Evolutionary conservation across 2,888 invertebrate genomes (phyloP).

Genomic region (Eilema sororculum): DNA sequence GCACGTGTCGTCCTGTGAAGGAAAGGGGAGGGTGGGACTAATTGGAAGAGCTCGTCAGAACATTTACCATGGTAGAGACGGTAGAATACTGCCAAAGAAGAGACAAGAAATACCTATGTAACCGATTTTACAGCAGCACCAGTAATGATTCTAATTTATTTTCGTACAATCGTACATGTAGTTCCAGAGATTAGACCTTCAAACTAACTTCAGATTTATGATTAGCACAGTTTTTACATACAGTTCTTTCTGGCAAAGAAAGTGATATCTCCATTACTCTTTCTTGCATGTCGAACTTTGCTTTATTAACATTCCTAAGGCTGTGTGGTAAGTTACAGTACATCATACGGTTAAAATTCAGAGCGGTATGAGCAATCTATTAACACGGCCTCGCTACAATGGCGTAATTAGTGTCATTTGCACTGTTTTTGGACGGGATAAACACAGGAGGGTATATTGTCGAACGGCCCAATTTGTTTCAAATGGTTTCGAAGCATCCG

Average conservation of each 20-base stretch:
- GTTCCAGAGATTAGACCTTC: too few relatives aligned
- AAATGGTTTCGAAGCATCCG: conserved; percentile 76
- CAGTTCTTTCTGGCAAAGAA: background rate
- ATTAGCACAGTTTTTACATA: background rate
- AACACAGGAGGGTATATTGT: conserved; percentile 82
- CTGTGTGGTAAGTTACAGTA: conserved; percentile 28
- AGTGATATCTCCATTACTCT: conserved; percentile 11
- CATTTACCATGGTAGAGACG: too few relatives aligned
- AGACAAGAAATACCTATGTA: too few relatives aligned
- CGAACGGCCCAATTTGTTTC: conserved; percentile 79
- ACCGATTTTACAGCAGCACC: too few relatives aligned
- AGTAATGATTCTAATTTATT: too few relatives aligned
- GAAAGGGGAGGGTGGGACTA: too few relatives aligned
- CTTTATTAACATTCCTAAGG: conserved; percentile 32
- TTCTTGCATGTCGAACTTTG: conserved; percentile 20
- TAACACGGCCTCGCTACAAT: conserved; percentile 76
- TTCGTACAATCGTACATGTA: too few relatives aligned
- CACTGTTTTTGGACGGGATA: conserved; percentile 85
- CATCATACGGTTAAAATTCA: conserved; percentile 61
- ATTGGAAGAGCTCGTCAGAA: too few relatives aligned
- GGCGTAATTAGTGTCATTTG: conserved; percentile 85
- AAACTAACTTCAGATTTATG: background rate
- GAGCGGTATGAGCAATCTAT: conserved; percentile 77
- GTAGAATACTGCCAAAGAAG: too few relatives aligned
- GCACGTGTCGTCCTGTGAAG: too few relatives aligned